phyloP scores from a whole-genome alignment of 2,888 invertebrate species.

The Tachystola acroxantha region DNA sequence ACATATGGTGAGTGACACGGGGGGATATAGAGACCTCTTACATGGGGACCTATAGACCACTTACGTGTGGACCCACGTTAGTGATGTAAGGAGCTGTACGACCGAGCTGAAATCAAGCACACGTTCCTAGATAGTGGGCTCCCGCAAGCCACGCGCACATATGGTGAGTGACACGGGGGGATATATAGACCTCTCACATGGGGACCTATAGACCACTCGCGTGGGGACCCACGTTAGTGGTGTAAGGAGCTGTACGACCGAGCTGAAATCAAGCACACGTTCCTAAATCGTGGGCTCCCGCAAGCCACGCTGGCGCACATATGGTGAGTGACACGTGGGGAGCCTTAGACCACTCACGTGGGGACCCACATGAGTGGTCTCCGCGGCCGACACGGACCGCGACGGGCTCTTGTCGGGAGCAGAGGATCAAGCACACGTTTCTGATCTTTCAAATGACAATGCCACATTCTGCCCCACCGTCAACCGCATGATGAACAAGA shows the following conservation, averaged over 20 bases:
- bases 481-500: too few relatives aligned
- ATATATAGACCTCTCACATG: too few relatives aligned
- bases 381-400: slow-evolving; percentile 90
- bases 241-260: slow-evolving; percentile 85
- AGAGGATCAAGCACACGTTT: slow-evolving; percentile 95
- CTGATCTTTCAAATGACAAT: too few relatives aligned
- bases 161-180: slow-evolving; percentile 87
- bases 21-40: too few relatives aligned
- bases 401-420: slow-evolving; percentile 96
- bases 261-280: slow-evolving; percentile 94
- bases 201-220: too few relatives aligned
- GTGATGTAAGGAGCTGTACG: slow-evolving; percentile 88
- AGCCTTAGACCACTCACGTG: too few relatives aligned
- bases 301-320: slow-evolving; percentile 94
- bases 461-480: too few relatives aligned
- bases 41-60: too few relatives aligned
- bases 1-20: slow-evolving; percentile 92
- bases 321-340: slow-evolving; percentile 87
- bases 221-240: slow-evolving; percentile 91
- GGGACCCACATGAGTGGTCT: slow-evolving; percentile 93
- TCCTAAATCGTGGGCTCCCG: slow-evolving; percentile 94
- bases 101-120: slow-evolving; percentile 93
- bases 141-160: slow-evolving; percentile 92
- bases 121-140: slow-evolving; percentile 96
- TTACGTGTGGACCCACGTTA: too few relatives aligned